phyloP scores from a whole-genome alignment of 1,140 invertebrate genomes.

The Pseudomyrmex pallidus region DNA sequence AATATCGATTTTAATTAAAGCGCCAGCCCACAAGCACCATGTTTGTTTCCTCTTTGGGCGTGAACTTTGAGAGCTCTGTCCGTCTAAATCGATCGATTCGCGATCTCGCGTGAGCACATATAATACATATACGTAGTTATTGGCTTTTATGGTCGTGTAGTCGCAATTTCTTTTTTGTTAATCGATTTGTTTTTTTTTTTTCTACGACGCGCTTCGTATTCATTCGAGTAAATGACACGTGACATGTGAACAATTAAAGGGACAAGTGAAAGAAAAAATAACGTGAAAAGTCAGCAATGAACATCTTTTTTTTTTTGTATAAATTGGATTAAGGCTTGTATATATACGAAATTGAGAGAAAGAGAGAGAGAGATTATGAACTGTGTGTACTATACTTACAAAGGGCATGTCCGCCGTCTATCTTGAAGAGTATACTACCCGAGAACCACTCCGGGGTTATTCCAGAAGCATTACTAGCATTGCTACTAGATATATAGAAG shows the following conservation, averaged over 20 bases:
- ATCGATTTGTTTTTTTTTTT: too few relatives aligned
- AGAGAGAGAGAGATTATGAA: too few relatives aligned
- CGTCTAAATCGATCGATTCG: not conserved
- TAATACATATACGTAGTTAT: not conserved
- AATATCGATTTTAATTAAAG: conserved; percentile 61
- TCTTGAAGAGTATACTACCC: conserved; percentile 7
- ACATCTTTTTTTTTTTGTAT: not conserved
- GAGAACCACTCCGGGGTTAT: conserved; percentile 12
- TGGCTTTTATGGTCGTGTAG: too few relatives aligned
- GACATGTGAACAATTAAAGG: not conserved
- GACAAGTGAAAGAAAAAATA: not conserved
- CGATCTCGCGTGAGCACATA: not conserved
- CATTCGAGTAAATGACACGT: not conserved
- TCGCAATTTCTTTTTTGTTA: too few relatives aligned
- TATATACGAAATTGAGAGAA: too few relatives aligned
- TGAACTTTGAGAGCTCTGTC: not conserved
- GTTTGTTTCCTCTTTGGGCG: not conserved
- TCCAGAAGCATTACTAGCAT: conserved; percentile 4
- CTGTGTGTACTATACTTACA: too few relatives aligned
- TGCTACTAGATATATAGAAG: conserved; percentile 24
- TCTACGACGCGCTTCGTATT: too few relatives aligned
- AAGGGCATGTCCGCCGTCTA: conserved; percentile 2
- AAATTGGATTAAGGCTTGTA: not conserved
- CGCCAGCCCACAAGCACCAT: not conserved
- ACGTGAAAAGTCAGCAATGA: conserved; percentile 7